phyloP scores from a whole-genome alignment of 37 sponge, comb jelly and placozoan genomes.

The Aphrocallistes beatrix region DNA sequence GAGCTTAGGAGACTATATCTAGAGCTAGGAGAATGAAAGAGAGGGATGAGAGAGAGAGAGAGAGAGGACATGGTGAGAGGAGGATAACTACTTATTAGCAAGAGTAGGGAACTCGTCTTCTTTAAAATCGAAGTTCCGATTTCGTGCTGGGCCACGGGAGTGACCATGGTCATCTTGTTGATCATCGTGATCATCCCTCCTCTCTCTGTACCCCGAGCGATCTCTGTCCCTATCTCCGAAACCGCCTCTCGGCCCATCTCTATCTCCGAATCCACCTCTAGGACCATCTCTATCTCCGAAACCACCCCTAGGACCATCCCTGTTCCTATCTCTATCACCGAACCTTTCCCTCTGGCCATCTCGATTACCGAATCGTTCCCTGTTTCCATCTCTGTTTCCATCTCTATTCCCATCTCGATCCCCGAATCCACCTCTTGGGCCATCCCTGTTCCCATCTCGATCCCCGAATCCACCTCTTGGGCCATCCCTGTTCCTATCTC shows the following conservation, averaged over 20 bases:
- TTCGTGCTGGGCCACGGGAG: neutral
- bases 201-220: neutral
- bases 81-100: neutral
- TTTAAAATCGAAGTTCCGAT: neutral
- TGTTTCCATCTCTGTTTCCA: too few species aligned
- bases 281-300: neutral
- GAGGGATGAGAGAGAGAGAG: neutral
- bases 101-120: slow-evolving; percentile 2
- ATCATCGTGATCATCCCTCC: too few species aligned
- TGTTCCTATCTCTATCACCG: neutral
- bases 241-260: too few species aligned
- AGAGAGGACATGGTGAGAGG: neutral
- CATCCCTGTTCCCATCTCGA: neutral
- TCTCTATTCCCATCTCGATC: neutral
- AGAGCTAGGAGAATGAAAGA: neutral
- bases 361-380: neutral
- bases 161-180: neutral
- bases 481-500: neutral
- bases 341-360: neutral
- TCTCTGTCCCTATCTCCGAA: neutral
- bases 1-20: neutral
- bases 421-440: neutral
- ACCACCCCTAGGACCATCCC: neutral
- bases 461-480: neutral
- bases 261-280: neutral